Base-by-base conservation (phyloP, 2,888 invertebrate genomes). In the Chymomyza amoena region DNA sequence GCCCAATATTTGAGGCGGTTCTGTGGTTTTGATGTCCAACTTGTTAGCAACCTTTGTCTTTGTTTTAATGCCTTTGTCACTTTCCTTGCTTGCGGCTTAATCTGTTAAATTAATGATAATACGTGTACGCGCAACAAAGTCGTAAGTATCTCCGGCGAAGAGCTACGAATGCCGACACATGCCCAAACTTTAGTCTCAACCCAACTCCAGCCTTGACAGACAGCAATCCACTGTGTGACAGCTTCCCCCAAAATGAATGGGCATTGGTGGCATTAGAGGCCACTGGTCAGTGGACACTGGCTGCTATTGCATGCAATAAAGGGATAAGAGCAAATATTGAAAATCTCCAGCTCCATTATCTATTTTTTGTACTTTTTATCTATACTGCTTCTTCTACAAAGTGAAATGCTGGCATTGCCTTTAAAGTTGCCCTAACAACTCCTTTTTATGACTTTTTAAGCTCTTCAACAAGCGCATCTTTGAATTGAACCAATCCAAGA, bases 71-170 rank as follows among this genome's bases (percentile, higher is more conserved):
- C 32, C 32, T 56, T 56, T 16, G 20, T 57, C 57, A 57, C 18
- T 57, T 57, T 57, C 57, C 57, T 15, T 57, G 15, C 16, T 66
- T 50, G 65, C 66, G 76, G 77, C 70, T 57, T 88, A 89, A 89
- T 89, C 89, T 79, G 75, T 73, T 68, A 87, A 89, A 89, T 89
- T 86, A 85, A 89, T 87, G 88, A 82, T 89, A 82, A 78, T 78
- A 75, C 81, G 83, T 32, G 32, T 32, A 9, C 32, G 32, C 86
- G 83, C 78, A 70, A 60, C 68, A 70, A 66, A 71, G 66, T 79
- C 81, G 73, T 84, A 81, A 75, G 81, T 77, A 68, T 64, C 57
- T 18, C 9, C 32, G 32, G 16, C 18, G 18, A 18, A 54, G 13
- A 13, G 13, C 54, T 13, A 10, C 39, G 39, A 45, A 45, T 45